These are phyloP conservation scores for Amphiura filiformis DNA, from an alignment of 35 echinoderm and acorn worm species.

Conservation along the genomic window DNA sequence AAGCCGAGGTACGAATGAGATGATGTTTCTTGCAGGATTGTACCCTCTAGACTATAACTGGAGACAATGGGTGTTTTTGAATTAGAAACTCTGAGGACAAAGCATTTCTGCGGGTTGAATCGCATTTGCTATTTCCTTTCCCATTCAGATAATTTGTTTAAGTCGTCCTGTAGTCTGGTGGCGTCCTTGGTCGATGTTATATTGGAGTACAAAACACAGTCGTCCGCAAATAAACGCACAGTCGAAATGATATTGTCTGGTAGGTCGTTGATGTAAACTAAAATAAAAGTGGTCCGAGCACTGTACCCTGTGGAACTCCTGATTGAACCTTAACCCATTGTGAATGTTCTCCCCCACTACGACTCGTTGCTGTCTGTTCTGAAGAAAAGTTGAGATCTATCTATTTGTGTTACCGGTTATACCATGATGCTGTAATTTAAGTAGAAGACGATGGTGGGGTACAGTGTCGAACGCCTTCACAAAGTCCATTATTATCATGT, in stretches of 20 bases:
- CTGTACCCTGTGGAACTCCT: constrained; percentile 68
- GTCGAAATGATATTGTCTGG: constrained; percentile 4
- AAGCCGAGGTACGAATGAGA: not conserved
- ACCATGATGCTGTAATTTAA: not conserved
- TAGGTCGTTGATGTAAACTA: constrained; percentile 38
- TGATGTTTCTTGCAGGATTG: not conserved
- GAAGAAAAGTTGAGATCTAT: not conserved
- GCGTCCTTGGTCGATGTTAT: not conserved
- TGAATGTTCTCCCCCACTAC: constrained; percentile 17
- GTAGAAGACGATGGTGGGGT: too few species aligned
- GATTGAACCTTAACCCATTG: not conserved
- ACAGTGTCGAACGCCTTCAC: not conserved
- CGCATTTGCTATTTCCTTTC: too few species aligned
- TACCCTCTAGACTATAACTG: not conserved
- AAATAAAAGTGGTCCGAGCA: constrained; percentile 61
- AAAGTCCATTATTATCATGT: not conserved
- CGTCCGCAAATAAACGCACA: constrained; percentile 35
- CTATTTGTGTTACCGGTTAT: not conserved
- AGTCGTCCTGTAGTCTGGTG: constrained; percentile 37
- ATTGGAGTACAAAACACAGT: constrained; percentile 29
- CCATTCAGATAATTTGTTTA: constrained; percentile 10
- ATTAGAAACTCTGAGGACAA: not conserved
- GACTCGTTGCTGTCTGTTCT: not conserved
- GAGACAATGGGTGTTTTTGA: not conserved
- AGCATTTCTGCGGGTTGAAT: constrained; percentile 2